phyloP scores from a whole-genome alignment of 2,888 invertebrate species.

The Tipula lateralis region DNA sequence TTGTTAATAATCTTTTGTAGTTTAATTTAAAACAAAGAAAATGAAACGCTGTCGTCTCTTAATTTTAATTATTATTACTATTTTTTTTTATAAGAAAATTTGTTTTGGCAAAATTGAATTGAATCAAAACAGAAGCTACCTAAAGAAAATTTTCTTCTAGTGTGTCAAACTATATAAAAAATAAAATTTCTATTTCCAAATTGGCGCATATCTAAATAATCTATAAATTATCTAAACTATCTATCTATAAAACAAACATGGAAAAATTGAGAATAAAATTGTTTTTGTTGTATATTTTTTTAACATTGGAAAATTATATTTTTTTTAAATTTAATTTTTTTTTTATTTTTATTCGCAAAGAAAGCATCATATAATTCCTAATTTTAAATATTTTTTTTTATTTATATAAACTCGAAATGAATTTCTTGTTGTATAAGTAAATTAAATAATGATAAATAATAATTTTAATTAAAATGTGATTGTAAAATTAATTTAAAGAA shows the following conservation, averaged over 20 bases:
- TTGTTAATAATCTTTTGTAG: slow-evolving; percentile 25
- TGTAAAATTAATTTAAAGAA: slow-evolving; percentile 24
- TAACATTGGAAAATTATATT: neutral
- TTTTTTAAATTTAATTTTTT: slow-evolving; percentile 19
- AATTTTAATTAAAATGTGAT: slow-evolving; percentile 19
- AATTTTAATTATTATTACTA: neutral
- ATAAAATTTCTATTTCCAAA: neutral
- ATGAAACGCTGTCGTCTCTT: neutral
- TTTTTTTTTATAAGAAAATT: neutral
- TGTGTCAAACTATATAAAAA: neutral
- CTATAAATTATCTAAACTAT: neutral
- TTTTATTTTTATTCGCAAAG: neutral
- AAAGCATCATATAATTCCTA: slow-evolving; percentile 15
- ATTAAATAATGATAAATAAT: neutral
- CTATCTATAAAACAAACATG: neutral
- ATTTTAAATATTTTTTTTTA: slow-evolving; percentile 5
- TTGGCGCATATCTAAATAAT: neutral
- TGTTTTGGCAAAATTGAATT: slow-evolving; percentile 28
- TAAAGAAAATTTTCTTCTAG: slow-evolving; percentile 4
- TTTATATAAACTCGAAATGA: neutral
- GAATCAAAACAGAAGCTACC: neutral
- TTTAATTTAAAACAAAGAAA: neutral
- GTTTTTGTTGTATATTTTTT: slow-evolving; percentile 19
- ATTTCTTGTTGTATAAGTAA: slow-evolving; percentile 3
- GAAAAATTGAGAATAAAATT: slow-evolving; percentile 7